phyloP scores from a whole-genome alignment of 2,888 invertebrate genomes.

The Dryococelus australis region DNA sequence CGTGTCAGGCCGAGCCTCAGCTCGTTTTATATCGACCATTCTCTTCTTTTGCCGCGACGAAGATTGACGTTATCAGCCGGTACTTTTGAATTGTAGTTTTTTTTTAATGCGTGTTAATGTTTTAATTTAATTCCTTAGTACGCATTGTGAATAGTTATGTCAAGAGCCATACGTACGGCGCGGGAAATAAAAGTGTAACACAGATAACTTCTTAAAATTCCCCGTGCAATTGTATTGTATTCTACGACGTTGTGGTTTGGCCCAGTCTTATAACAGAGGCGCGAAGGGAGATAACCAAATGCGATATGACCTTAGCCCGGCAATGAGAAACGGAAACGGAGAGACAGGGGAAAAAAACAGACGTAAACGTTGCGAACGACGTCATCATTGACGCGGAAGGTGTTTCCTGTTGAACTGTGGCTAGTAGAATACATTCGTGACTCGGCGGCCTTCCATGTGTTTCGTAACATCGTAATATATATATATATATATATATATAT shows the following conservation, averaged over 20 bases:
- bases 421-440: too few relatives aligned
- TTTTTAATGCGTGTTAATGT: not conserved
- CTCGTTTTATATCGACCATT: not conserved
- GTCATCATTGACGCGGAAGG: not conserved
- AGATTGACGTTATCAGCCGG: not conserved
- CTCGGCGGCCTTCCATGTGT: too few relatives aligned
- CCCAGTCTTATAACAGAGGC: not conserved
- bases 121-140: not conserved
- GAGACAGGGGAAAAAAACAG: not conserved
- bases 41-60: not conserved
- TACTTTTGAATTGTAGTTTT: not conserved
- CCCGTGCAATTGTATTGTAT: not conserved
- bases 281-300: not conserved
- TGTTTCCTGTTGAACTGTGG: not conserved
- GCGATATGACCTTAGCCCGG: too few relatives aligned
- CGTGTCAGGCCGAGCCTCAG: not conserved
- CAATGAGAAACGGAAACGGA: not conserved
- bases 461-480: too few relatives aligned
- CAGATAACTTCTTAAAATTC: not conserved
- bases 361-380: not conserved
- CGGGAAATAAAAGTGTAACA: not conserved
- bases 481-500: too few relatives aligned
- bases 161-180: too few relatives aligned
- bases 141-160: too few relatives aligned
- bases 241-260: not conserved